Percentiles rank a stretch among this genome's conserved stretches.
phyloP scores from a whole-genome alignment of 2,888 invertebrate species.

The Pollenia griseotomentosa region DNA sequence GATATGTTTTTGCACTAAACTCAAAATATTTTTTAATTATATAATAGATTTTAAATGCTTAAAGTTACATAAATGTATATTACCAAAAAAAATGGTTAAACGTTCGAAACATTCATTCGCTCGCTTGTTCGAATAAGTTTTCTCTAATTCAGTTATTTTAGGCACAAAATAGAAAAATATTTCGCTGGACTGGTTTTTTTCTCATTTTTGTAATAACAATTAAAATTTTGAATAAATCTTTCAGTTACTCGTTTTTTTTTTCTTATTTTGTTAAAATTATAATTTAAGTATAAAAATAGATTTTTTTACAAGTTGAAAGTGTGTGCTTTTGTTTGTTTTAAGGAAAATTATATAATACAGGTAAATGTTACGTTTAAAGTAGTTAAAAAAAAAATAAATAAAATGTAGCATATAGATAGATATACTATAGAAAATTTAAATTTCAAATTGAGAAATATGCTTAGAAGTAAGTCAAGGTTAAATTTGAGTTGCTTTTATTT shows the following conservation, averaged over 20 bases:
- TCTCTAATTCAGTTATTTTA: constrained; percentile 36
- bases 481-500: neutral
- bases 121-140: neutral
- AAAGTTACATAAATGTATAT: constrained; percentile 38
- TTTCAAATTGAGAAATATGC: too few species aligned
- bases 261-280: constrained; percentile 50
- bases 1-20: constrained; percentile 65
- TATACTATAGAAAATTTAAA: neutral
- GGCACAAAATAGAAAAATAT: constrained; percentile 63
- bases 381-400: constrained; percentile 9
- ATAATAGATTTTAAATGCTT: constrained; percentile 49
- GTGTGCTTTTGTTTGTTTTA: constrained; percentile 41
- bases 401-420: constrained; percentile 5
- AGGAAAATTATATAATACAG: constrained; percentile 53
- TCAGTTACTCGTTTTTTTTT: constrained; percentile 14
- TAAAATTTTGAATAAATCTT: constrained; percentile 16
- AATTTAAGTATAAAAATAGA: constrained; percentile 70
- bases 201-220: neutral
- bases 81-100: neutral
- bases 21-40: constrained; percentile 28
- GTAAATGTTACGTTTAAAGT: constrained; percentile 22
- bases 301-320: constrained; percentile 63
- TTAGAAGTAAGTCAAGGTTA: too few species aligned
- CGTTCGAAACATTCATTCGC: neutral
- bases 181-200: constrained; percentile 52